Conservation (phyloP, 1,140 invertebrate genomes). For the Caenorhabditis inopinata region DNA sequence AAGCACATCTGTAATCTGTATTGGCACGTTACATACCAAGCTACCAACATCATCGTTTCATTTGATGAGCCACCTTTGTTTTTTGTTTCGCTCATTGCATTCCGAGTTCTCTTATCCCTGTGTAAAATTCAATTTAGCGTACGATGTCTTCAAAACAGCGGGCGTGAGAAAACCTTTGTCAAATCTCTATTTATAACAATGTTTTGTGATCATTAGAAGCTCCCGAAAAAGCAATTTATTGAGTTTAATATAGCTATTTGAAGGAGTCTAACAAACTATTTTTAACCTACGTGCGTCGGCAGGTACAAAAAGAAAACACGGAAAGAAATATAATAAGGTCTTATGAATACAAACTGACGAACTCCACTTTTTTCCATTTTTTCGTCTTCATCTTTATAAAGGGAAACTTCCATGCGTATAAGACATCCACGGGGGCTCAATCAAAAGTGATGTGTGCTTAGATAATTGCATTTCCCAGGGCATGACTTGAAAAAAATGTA, state of each 20-base stretch:
- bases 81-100: not conserved
- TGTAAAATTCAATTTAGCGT: not conserved
- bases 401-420: too few relatives aligned
- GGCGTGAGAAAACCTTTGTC: not conserved
- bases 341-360: not conserved
- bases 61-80: too few relatives aligned
- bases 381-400: too few relatives aligned
- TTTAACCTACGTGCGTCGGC: too few relatives aligned
- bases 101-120: not conserved
- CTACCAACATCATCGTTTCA: too few relatives aligned
- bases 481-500: conserved; percentile 29
- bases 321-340: too few relatives aligned
- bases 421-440: not conserved
- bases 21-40: too few relatives aligned
- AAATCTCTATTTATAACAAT: not conserved
- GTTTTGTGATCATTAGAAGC: not conserved
- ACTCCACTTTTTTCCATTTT: not conserved
- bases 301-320: too few relatives aligned
- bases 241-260: not conserved
- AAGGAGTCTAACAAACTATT: too few relatives aligned
- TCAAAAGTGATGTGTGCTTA: conserved; percentile 29
- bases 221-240: not conserved
- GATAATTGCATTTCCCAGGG: conserved; percentile 29
- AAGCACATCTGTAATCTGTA: too few relatives aligned
- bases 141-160: not conserved